A percentile compares a stretch with the other conserved stretches of the same genome.
Evolutionary conservation across 2,113 vertebrate species (phyloP).

Genomic region (Pseudorectes ferrugineus): DNA sequence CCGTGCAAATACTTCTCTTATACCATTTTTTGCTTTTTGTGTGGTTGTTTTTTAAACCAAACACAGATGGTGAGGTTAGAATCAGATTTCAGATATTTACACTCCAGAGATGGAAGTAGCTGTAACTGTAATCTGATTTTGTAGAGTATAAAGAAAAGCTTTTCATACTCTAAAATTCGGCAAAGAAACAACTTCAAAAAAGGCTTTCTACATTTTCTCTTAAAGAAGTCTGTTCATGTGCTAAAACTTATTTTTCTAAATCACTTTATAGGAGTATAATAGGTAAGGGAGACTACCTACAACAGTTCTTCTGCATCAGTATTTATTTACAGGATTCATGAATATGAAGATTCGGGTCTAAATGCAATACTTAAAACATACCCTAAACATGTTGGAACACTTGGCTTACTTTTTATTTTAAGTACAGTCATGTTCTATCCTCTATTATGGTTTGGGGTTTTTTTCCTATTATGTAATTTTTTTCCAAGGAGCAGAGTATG

Average conservation of each 20-base stretch:
- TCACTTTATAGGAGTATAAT: neutral
- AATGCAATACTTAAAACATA: neutral
- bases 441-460: neutral
- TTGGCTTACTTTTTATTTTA: neutral
- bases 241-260: constrained; percentile 10
- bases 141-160: constrained; percentile 1
- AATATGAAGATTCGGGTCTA: neutral
- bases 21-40: neutral
- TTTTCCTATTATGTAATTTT: neutral
- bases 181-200: constrained; percentile 32
- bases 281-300: neutral
- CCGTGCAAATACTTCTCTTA: neutral
- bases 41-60: neutral
- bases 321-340: neutral
- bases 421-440: neutral
- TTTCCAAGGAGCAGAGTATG: neutral
- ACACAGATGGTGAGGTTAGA: neutral
- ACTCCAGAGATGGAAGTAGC: neutral
- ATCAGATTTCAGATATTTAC: neutral
- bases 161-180: constrained; percentile 14
- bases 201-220: constrained; percentile 6
- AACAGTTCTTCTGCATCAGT: neutral
- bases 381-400: neutral
- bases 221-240: neutral
- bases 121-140: constrained; percentile 13